Evolutionary conservation across 1,140 invertebrate genomes (phyloP).

Genomic region (Xylocopa sonorina): DNA sequence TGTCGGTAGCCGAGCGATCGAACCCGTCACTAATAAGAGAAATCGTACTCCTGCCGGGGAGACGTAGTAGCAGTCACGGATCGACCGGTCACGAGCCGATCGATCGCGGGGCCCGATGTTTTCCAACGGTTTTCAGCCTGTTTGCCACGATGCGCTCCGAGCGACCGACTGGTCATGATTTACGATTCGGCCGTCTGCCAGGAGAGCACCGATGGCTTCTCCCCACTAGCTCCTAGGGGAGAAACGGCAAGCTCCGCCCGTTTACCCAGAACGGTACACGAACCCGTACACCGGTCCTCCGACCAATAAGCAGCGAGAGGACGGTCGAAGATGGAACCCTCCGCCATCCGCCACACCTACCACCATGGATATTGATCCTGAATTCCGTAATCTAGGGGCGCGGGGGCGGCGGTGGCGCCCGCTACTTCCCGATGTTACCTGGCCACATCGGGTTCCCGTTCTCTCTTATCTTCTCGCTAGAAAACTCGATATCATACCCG

Average conservation of each 20-base stretch:
- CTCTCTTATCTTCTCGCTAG: conserved; percentile 62
- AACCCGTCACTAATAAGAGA: neutral
- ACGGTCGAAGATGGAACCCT: conserved; percentile 60
- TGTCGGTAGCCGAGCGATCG: neutral
- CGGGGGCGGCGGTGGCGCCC: conserved; percentile 51
- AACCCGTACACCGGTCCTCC: conserved; percentile 40
- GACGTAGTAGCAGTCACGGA: conserved; percentile 12
- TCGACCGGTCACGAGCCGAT: conserved; percentile 26
- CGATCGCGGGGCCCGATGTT: conserved; percentile 54
- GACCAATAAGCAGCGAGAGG: conserved; percentile 58
- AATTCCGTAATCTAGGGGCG: conserved; percentile 52
- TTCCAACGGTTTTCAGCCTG: conserved; percentile 61
- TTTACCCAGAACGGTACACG: conserved; percentile 24
- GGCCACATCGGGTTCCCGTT: conserved; percentile 1
- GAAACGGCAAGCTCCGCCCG: conserved; percentile 49
- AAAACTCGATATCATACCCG: conserved; percentile 74
- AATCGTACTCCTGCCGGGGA: no score
- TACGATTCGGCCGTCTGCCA: conserved; percentile 58
- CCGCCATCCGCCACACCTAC: conserved; percentile 59
- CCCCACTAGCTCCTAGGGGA: conserved; percentile 32
- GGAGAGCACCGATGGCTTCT: conserved; percentile 40
- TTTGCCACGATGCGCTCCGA: conserved; percentile 65
- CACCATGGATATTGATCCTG: conserved; percentile 67
- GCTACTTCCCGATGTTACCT: conserved; percentile 38
- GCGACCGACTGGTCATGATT: conserved; percentile 70